Evolutionary conservation across 2,888 invertebrate genomes (phyloP), one percentile per base, ranked within the genome.

Genomic region (Anoncus sp.): DNA sequence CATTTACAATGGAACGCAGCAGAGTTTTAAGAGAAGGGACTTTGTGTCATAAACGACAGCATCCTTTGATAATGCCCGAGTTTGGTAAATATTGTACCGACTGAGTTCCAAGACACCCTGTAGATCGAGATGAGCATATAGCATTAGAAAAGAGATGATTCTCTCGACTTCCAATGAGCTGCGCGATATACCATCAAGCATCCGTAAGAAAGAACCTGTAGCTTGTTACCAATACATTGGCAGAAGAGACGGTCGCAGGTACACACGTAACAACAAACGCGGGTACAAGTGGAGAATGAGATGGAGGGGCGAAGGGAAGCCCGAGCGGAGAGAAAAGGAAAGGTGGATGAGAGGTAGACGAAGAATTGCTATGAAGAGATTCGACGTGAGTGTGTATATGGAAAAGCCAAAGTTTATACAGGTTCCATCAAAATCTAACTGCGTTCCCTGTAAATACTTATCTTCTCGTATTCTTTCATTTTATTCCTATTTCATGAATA

Each of bases 191-290:
- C 38, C 10, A 6, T 6, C 65, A 22, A 65, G 57, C 51, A 51
- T 66, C 59, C 55, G 40, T 47, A 66, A 70, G 74, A 53, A 74
- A 70, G 65, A 65, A 78, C 77, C 70, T 78, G 77, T 66, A 74
- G 77, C 74, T 70, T 40, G 66, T 66, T 78, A 74, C 77, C 74
- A 55, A 78, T 66, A 70, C 74, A 74, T 40, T 53, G 40, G 18
- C 38, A 40, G n/a, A n/a, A 49, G 16, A 43, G 77, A 77, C 63
- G 40, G 38, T 43, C 65, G 65, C 60, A 77, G 65, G 59, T 66
- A 77, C 51, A 74, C 59, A 66, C 51, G 69, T 70, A 74, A 77
- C 74, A 77, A 53, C 49, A 59, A 66, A 69, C 69, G 77, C 24
- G 18, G n/a, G 38, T 63, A 51, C 57, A 43, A 57, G 77, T 53